Conservation (phyloP, 2,888 invertebrate species). For the Clanis bilineata region DNA sequence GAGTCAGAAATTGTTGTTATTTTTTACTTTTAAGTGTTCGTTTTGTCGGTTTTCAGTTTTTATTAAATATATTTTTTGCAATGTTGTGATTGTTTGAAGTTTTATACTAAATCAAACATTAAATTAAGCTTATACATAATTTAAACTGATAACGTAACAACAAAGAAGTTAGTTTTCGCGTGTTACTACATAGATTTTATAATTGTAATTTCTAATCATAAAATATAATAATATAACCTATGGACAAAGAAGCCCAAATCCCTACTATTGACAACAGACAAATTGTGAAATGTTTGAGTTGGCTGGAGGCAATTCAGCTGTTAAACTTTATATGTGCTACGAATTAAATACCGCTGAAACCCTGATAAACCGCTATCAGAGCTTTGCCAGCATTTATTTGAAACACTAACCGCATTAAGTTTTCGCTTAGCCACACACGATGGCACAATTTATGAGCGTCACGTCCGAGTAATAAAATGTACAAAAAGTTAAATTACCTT, state of each 20-base stretch:
- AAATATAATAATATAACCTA: too few relatives aligned
- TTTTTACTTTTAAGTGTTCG: too few relatives aligned
- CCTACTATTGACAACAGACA: neutral
- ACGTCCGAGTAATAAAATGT: slow-evolving; percentile 1
- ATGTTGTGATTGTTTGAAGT: too few relatives aligned
- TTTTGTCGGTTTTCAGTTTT: too few relatives aligned
- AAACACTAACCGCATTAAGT: slow-evolving; percentile 13
- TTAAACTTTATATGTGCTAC: slow-evolving; percentile 3
- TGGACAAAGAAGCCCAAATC: neutral
- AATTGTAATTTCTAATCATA: too few relatives aligned
- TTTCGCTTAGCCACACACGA: slow-evolving; percentile 11
- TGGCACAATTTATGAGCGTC: neutral
- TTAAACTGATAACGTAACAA: too few relatives aligned
- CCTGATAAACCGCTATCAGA: slow-evolving; percentile 12
- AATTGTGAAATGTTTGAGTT: slow-evolving; percentile 4
- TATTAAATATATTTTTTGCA: too few relatives aligned
- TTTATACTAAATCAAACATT: too few relatives aligned
- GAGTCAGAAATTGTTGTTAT: too few relatives aligned
- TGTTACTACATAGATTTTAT: too few relatives aligned
- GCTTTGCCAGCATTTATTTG: slow-evolving; percentile 2
- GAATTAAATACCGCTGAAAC: neutral
- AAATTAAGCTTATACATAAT: too few relatives aligned
- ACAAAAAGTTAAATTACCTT: slow-evolving; percentile 5
- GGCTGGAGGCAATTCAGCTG: neutral
- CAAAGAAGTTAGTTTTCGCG: too few relatives aligned